Percentiles rank a stretch among this genome's conserved stretches.
Evolutionary conservation across 2,113 vertebrate genomes (phyloP).

Genomic region (human (Homo sapiens)): GRCh38 chr2:215236501-215237000

Average conservation of each 20-base stretch:
- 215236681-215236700: neutral
- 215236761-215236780: neutral
- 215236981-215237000: neutral
- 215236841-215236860: constrained; percentile 29
- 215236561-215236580: no score
- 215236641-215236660: neutral
- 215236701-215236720: neutral
- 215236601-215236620: neutral
- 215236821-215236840: neutral
- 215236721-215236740: neutral
- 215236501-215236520: no score
- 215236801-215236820: neutral
- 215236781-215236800: neutral
- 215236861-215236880: neutral
- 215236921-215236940: neutral
- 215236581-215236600: neutral
- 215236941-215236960: neutral
- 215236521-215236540: no score
- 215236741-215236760: neutral
- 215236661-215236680: neutral
- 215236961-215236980: constrained; percentile 53
- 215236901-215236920: neutral
- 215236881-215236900: neutral
- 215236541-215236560: no score
- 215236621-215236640: neutral